Percentiles rank a stretch among this genome's conserved stretches.
Conservation (phyloP, 2,113 vertebrate species). For the Ophiodon elongatus region DNA sequence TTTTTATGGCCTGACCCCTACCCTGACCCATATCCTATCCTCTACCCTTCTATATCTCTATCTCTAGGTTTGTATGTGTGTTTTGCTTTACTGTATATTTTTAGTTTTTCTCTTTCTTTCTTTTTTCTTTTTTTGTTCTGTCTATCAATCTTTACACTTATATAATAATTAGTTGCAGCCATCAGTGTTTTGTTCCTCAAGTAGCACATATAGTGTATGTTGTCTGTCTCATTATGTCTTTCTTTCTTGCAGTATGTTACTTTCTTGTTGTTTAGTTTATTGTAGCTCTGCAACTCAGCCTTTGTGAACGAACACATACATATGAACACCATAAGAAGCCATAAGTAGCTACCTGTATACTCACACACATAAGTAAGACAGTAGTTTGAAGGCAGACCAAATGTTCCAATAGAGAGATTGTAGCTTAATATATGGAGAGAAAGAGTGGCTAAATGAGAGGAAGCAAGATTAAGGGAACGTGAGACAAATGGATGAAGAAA, state of each 20-base stretch:
- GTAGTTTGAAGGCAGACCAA: background rate
- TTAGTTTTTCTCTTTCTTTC: slow-evolving; percentile 5
- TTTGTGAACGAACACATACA: background rate
- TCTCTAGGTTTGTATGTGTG: slow-evolving; percentile 75
- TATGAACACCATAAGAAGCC: background rate
- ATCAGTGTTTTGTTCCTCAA: slow-evolving; percentile 22
- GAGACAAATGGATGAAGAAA: slow-evolving; percentile 28
- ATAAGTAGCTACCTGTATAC: background rate
- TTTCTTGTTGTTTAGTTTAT: background rate
- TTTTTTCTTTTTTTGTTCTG: slow-evolving; percentile 13
- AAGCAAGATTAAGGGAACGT: background rate
- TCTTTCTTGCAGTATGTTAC: slow-evolving; percentile 25
- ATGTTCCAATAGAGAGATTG: background rate
- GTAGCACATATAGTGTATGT: background rate
- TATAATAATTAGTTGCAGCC: slow-evolving; percentile 7
- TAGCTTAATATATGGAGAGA: background rate
- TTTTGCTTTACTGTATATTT: slow-evolving; percentile 28
- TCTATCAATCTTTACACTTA: slow-evolving; percentile 13
- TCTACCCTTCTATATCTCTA: slow-evolving; percentile 57
- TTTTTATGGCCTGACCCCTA: slow-evolving; percentile 75
- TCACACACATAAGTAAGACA: background rate
- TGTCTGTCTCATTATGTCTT: slow-evolving; percentile 32
- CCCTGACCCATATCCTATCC: slow-evolving; percentile 62
- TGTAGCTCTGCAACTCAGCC: slow-evolving; percentile 2
- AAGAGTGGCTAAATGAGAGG: background rate